Conservation (phyloP, 2,113 vertebrate genomes). For the Telmatochromis sp. region DNA sequence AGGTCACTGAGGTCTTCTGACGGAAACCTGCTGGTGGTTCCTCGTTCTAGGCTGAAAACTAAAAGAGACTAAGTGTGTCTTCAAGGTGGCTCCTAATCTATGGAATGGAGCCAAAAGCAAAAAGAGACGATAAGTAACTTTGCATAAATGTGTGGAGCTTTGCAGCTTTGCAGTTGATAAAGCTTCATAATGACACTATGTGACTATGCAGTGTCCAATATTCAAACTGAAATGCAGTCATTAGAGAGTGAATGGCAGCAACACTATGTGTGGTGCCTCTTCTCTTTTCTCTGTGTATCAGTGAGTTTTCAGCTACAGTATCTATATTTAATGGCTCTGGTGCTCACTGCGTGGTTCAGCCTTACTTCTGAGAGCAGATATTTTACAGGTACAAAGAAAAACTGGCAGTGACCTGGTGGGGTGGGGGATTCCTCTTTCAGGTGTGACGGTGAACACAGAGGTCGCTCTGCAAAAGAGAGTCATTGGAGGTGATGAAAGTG, state of each 20-base stretch:
- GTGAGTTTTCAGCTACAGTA: fast-evolving
- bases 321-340: too few species aligned
- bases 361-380: fast-evolving
- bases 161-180: neutral
- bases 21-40: neutral
- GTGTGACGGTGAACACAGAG: too few species aligned
- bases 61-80: neutral
- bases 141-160: neutral
- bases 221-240: too few species aligned
- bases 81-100: neutral
- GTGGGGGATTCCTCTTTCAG: too few species aligned
- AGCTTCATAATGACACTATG: neutral
- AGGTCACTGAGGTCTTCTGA: neutral
- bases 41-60: neutral
- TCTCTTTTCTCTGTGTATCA: too few species aligned
- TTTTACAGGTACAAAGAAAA: too few species aligned
- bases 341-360: fast-evolving
- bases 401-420: too few species aligned
- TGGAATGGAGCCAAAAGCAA: neutral
- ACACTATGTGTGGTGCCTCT: too few species aligned
- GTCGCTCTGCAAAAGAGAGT: too few species aligned
- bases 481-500: too few species aligned
- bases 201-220: too few species aligned
- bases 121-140: neutral
- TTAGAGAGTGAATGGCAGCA: too few species aligned